Conservation (phyloP, 1,140 invertebrate genomes). For the Saxidomus purpurata region DNA sequence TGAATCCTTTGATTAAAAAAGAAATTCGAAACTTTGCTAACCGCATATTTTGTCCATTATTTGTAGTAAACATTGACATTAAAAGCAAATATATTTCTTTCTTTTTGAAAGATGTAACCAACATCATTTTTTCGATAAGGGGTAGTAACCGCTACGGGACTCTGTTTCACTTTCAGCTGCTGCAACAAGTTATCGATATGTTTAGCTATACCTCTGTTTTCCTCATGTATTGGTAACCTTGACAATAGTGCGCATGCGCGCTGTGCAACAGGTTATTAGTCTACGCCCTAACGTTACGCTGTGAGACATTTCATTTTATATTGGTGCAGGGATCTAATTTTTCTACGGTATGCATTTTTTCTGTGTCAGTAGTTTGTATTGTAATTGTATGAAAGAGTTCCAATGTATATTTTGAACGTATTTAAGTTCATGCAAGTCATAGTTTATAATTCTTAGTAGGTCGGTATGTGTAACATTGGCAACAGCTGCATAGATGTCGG, state of each 20-base stretch:
- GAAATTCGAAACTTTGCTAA: no score
- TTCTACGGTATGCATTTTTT: background rate
- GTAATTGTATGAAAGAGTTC: background rate
- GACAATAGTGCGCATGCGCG: background rate
- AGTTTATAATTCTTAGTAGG: background rate
- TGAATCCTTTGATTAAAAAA: no score
- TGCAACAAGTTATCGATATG: no score
- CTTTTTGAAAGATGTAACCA: no score
- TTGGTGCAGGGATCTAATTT: background rate
- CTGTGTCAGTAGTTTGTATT: background rate
- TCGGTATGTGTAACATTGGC: no score
- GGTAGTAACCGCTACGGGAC: no score
- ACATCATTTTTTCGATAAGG: no score
- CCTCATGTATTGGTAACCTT: background rate
- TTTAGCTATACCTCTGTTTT: background rate
- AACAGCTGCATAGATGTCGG: no score
- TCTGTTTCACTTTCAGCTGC: no score
- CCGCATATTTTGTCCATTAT: no score
- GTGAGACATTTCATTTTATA: background rate
- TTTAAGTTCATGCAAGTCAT: background rate
- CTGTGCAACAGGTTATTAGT: background rate
- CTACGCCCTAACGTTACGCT: background rate
- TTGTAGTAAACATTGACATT: no score
- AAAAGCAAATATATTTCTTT: no score
- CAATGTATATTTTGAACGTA: background rate